Conservation (phyloP, 2,888 invertebrate species). For the Acanthosepion lycidas region DNA sequence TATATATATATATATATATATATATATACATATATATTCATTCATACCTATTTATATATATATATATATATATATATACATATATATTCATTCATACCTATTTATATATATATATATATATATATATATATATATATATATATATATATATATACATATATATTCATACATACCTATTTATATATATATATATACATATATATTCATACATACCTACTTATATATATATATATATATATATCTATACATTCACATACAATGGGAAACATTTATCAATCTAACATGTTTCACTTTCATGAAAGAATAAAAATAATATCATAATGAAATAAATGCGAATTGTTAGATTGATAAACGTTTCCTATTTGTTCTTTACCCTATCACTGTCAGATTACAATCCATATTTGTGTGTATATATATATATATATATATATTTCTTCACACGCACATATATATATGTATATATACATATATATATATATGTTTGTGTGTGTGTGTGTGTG, state of each 20-base stretch:
- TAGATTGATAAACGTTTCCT: too few species aligned
- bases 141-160: neutral
- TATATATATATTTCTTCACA: neutral
- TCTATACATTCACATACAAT: too few species aligned
- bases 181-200: too few species aligned
- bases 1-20: neutral
- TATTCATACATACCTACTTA: too few species aligned
- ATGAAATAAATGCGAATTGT: too few species aligned
- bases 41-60: neutral
- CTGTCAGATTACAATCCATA: neutral
- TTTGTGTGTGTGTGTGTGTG: neutral
- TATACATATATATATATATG: neutral
- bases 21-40: neutral
- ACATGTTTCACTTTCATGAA: too few species aligned
- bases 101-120: neutral
- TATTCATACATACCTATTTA: neutral
- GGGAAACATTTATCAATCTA: too few species aligned
- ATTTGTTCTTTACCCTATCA: too few species aligned
- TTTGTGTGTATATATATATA: constrained; percentile 24
- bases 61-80: neutral
- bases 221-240: too few species aligned
- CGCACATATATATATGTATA: neutral
- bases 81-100: too few species aligned
- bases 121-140: neutral
- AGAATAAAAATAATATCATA: too few species aligned